A percentile compares a stretch with the other conserved stretches of the same genome.
Evolutionary conservation across 2,113 vertebrate genomes (phyloP).

Genomic region (Geococcyx californianus): DNA sequence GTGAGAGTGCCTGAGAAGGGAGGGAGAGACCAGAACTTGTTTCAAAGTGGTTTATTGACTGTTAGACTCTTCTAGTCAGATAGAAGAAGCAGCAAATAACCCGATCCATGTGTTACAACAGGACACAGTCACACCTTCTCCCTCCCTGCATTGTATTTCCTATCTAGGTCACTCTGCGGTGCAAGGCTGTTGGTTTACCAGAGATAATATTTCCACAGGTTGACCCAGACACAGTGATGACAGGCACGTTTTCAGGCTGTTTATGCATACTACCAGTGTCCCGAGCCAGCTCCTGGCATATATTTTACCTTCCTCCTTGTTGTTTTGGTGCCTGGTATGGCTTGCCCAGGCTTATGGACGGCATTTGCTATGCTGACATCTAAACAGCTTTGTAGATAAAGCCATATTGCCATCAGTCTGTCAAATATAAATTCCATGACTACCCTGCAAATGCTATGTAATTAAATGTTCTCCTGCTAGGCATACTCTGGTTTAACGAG

Average conservation of each 20-base stretch:
- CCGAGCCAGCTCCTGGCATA: background rate
- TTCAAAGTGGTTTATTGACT: slow-evolving; percentile 18
- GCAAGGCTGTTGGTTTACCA: slow-evolving; percentile 1
- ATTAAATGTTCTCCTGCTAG: slow-evolving; percentile 52
- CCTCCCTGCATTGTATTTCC: slow-evolving; percentile 8
- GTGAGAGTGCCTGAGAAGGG: background rate
- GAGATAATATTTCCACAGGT: slow-evolving; percentile 23
- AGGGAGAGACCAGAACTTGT: slow-evolving; percentile 1
- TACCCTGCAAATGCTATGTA: slow-evolving; percentile 19
- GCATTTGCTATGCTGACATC: background rate
- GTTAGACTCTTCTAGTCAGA: background rate
- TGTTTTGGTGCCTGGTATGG: background rate
- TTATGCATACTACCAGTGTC: background rate
- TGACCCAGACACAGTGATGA: background rate
- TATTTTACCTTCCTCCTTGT: background rate
- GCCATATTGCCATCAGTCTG: background rate
- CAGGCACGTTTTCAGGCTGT: background rate
- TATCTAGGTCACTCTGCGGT: slow-evolving; percentile 46
- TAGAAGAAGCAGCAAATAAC: slow-evolving; percentile 36
- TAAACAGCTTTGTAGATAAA: slow-evolving; percentile 37
- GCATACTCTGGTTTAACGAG: slow-evolving; percentile 23
- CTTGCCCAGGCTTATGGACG: background rate
- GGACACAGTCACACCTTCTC: background rate
- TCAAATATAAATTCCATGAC: slow-evolving; percentile 21
- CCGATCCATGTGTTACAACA: background rate